These are phyloP conservation scores for Mormyrus iriodes DNA, from an alignment of 2,113 vertebrate genomes.

Conservation along the genomic window DNA sequence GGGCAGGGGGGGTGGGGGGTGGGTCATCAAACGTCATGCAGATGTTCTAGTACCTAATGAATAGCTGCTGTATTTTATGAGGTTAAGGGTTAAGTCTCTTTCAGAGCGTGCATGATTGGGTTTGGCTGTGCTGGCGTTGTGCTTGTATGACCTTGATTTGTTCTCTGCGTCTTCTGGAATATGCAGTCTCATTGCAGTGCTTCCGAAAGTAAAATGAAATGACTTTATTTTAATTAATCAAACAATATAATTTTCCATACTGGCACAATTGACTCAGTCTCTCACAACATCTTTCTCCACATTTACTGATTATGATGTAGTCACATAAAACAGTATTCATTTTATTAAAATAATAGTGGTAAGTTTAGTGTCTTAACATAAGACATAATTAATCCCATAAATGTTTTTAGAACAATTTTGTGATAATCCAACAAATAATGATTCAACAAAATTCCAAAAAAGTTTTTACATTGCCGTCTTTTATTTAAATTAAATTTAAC, in stretches of 20 bases:
- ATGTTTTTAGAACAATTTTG: background rate
- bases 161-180: background rate
- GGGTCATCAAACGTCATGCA: constrained; percentile 24
- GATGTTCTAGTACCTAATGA: constrained; percentile 39
- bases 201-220: background rate
- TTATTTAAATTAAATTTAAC: background rate
- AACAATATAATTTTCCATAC: background rate
- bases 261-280: background rate
- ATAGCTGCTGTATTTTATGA: constrained; percentile 31
- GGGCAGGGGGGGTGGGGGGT: background rate
- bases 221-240: background rate
- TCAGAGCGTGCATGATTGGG: constrained; percentile 2
- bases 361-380: background rate
- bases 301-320: background rate
- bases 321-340: background rate
- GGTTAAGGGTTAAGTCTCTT: constrained; percentile 27
- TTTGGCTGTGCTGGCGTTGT: background rate
- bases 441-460: background rate
- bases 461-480: background rate
- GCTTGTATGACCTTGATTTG: background rate
- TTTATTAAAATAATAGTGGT: background rate
- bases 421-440: background rate
- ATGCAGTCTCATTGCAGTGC: background rate
- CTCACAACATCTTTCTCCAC: background rate
- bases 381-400: background rate